These are phyloP conservation scores for Tragelaphus imberbis DNA, from an alignment of 2,113 vertebrate genomes.

Conservation along the genomic window DNA sequence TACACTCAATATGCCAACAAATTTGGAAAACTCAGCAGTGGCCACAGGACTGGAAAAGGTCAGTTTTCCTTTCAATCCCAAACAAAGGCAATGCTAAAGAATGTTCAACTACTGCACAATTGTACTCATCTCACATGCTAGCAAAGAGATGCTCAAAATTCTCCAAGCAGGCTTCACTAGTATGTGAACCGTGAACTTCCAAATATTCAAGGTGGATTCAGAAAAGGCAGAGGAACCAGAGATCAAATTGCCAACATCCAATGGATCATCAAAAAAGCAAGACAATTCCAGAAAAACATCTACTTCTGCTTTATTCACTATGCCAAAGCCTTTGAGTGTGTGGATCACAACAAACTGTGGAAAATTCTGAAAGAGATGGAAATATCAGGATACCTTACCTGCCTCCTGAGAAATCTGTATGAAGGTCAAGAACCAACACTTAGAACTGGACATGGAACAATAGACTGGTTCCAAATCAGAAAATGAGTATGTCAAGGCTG, in stretches of 20 bases:
- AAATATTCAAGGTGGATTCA: neutral
- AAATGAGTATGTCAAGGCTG: neutral
- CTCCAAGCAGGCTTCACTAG: neutral
- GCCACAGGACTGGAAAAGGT: neutral
- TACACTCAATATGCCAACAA: neutral
- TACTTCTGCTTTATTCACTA: neutral
- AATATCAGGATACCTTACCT: neutral
- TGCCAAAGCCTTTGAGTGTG: neutral
- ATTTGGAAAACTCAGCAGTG: neutral
- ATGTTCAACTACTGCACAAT: neutral
- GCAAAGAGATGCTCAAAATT: neutral
- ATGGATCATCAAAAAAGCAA: rapidly evolving
- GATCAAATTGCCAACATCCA: neutral
- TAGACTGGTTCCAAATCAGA: neutral
- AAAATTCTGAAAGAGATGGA: neutral
- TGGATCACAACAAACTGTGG: neutral
- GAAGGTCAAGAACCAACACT: neutral
- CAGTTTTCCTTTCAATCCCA: neutral
- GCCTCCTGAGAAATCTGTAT: neutral
- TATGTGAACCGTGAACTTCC: neutral
- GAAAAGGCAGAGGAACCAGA: neutral
- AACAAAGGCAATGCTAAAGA: neutral
- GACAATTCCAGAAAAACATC: neutral
- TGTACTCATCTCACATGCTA: neutral
- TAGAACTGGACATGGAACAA: neutral